These are phyloP conservation scores for Crenuchus spilurus DNA, from an alignment of 2,797 vertebrate species.

Conservation along the genomic window DNA sequence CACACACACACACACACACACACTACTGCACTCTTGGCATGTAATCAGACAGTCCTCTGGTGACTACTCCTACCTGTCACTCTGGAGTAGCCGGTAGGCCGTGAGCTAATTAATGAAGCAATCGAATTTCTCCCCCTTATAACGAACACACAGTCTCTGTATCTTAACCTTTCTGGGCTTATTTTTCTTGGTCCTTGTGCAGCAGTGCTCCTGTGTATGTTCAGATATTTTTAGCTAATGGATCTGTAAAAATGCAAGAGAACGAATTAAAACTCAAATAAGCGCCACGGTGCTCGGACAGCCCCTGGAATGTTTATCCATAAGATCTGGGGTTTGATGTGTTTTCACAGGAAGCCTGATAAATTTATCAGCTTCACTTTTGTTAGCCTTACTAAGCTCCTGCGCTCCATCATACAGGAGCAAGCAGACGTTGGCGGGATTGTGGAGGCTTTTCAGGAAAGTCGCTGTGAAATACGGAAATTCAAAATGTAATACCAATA, in stretches of 20 bases:
- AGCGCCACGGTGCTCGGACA: constrained; percentile 67
- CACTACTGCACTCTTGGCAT: constrained; percentile 70
- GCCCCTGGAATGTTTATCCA: constrained; percentile 70
- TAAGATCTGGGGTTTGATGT: constrained; percentile 69
- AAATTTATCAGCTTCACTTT: constrained; percentile 77
- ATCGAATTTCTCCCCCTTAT: constrained; percentile 75
- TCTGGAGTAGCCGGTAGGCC: constrained; percentile 66
- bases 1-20: constrained; percentile 36
- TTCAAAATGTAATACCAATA: constrained; percentile 68
- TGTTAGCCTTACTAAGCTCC: constrained; percentile 64
- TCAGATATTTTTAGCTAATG: constrained; percentile 79
- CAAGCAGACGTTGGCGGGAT: constrained; percentile 54
- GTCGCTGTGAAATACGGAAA: constrained; percentile 49
- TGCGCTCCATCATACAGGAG: constrained; percentile 67
- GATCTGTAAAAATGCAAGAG: constrained; percentile 80
- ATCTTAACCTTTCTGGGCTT: constrained; percentile 70
- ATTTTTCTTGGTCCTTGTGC: constrained; percentile 78
- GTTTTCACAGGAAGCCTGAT: constrained; percentile 69
- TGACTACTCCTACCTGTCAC: constrained; percentile 76
- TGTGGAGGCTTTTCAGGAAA: constrained; percentile 36
- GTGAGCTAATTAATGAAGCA: constrained; percentile 80
- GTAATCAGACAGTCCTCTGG: constrained; percentile 71
- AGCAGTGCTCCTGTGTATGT: constrained; percentile 66
- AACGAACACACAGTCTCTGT: constrained; percentile 78
- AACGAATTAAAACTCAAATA: constrained; percentile 77